Base-by-base conservation (phyloP, 1,140 invertebrate genomes). In the Apis cerana region DNA sequence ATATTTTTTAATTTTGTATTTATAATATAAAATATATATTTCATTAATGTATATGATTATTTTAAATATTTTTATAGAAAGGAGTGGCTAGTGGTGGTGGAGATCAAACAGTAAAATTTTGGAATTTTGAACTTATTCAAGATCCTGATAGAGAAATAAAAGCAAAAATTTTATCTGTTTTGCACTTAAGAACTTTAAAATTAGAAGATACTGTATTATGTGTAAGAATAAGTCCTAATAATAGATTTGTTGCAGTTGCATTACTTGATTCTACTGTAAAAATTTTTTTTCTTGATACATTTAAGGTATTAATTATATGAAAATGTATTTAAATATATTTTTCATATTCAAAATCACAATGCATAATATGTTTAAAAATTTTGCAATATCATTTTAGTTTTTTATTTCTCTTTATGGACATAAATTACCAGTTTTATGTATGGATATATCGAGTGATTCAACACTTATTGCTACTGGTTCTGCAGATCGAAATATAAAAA, bases 361-460 rank as follows among this genome's bases (percentile, higher is more conserved):
- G 21, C 1, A 33, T 33, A 8, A 19, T 27, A 65, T 43, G 8
- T 23, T 2, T 59, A 69, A 75, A 70, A n/a, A 12, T 27, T 59
- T 52, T 54, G 27, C 2, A n/a, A 70, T 76, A 0, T 77, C 21
- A 2, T 77, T 82, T 90, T 90, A 98, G 97, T 98, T 99, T 92
- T 99, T 99, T 92, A 91, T 99, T 33, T 98, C 98, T 0, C 95
- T 99, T 1, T 99, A 99, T 92, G 99, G 99, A 0, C 99, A 99
- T 93, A 99, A 98, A 91, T 94, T 99, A 64, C 99, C 99, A 3
- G 98, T 99, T 0, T 94, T 98, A 0, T 98, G 97, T 89, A 95
- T 99, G 95, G 99, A 99, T 92, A 99, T 99, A 85, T 98, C 97
- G 1, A 97, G 96, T 87, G 99, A 99, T 94, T 98, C 97, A 1